Conservation (phyloP, 2,888 invertebrate species). For the Candidula unifasciata region DNA sequence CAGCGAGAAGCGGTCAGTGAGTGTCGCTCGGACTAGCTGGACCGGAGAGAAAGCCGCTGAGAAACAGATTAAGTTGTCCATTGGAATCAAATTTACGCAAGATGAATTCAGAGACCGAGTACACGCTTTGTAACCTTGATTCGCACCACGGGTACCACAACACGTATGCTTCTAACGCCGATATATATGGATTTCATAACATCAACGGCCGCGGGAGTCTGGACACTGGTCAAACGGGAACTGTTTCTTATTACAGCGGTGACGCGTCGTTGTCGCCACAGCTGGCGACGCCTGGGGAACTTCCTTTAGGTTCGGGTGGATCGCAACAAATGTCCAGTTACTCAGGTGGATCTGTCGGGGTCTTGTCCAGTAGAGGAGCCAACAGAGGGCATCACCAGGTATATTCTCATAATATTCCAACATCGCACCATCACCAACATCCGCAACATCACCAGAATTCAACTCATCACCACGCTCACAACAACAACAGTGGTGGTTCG, state of each 20-base stretch:
- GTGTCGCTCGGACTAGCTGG: background rate
- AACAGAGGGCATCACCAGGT: constrained; percentile 22
- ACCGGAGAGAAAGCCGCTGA: constrained; percentile 27
- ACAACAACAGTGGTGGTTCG: constrained; percentile 1
- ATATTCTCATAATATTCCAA: constrained; percentile 35
- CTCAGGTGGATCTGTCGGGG: background rate
- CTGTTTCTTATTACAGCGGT: constrained; percentile 5
- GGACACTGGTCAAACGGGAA: constrained; percentile 37
- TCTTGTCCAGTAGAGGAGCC: background rate
- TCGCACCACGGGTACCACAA: constrained; percentile 62
- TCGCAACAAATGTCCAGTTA: constrained; percentile 33
- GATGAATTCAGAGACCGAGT: constrained; percentile 75
- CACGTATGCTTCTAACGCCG: constrained; percentile 17
- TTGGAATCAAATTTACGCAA: constrained; percentile 7
- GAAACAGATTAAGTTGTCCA: constrained; percentile 32
- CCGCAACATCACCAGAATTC: constrained; percentile 39
- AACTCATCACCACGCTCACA: constrained; percentile 9
- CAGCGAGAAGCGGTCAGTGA: constrained; percentile 4
- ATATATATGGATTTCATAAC: constrained; percentile 45
- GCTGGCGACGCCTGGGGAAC: constrained; percentile 44
- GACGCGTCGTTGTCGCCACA: constrained; percentile 46
- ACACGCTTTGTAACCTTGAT: constrained; percentile 77
- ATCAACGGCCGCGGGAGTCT: constrained; percentile 35
- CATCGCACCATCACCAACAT: constrained; percentile 44
- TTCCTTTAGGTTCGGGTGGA: constrained; percentile 30